Evolutionary conservation across 2,888 invertebrate genomes (phyloP), one percentile per base, ranked within the genome.

Genomic region (Caenorhabditis sp.): DNA sequence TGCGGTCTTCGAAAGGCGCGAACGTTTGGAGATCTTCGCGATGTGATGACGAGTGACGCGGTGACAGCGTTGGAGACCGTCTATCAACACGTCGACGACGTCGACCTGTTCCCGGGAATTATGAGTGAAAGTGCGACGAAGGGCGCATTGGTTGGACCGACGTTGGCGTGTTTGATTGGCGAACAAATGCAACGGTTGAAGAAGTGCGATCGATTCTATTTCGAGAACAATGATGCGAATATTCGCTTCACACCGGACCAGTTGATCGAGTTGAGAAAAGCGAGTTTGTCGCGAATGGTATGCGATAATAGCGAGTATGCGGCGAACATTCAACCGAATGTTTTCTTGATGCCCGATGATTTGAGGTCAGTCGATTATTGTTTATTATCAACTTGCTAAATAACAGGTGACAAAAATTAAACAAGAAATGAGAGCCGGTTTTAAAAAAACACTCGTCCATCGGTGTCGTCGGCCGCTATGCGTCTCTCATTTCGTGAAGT

Each of bases 201-300:
- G 72, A 94, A 94, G 87, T 97, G 97, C 86, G 97, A 97, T 90
- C 91, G 97, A 82, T 96, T 93, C 90, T 97, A 95, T 94, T 96
- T 95, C 88, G 88, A 89, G 75, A 88, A 82, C 36, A 77, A 82
- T 53, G 73, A 83, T 53, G 77, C 84, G 12, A 80, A 65, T 24
- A 78, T 81, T 5, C 58, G 84, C 49, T 88, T 88, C 70, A 88
- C 86, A n/a, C 82, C 84, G 86, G 88, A 85, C 61, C 95, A 96
- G 91, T 89, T 95, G 17, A 88, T 90, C 0, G 93, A 95, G 88
- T 92, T 96, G 63, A 91, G 94, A 0, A 95, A 95, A 88, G 91
- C 92, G 0, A 94, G 94, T 0, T 87, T 96, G 62, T 92, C 95
- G 0, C 94, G 94, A 89, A 89, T 95, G 1, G 88, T 94, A 66